phyloP scores from a whole-genome alignment of 1,140 invertebrate species.

The Chironomus striatipennis region DNA sequence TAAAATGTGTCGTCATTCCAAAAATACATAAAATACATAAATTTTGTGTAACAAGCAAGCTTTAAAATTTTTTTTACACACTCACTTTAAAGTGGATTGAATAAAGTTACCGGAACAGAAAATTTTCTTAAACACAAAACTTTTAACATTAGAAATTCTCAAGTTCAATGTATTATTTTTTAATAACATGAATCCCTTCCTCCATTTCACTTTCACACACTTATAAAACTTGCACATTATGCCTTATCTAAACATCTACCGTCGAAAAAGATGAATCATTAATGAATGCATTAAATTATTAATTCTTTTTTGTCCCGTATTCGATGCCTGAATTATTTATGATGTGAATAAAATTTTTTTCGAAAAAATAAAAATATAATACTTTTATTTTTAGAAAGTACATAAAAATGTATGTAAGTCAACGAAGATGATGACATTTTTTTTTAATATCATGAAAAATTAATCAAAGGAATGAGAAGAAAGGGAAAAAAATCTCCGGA shows the following conservation, averaged over 20 bases:
- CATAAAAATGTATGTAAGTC: background rate
- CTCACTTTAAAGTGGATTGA: too few relatives aligned
- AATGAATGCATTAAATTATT: constrained; percentile 22
- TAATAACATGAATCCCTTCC: background rate
- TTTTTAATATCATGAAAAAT: background rate
- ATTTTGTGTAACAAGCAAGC: background rate
- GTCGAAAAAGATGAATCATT: constrained; percentile 18
- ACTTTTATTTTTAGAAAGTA: background rate
- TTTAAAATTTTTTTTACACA: too few relatives aligned
- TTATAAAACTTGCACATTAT: constrained; percentile 3
- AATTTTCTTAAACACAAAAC: too few relatives aligned
- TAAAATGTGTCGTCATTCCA: background rate
- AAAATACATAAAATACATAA: background rate
- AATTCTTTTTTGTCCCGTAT: background rate
- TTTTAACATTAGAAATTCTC: background rate
- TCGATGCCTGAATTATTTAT: constrained; percentile 11
- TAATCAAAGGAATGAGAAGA: constrained; percentile 4
- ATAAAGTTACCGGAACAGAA: too few relatives aligned
- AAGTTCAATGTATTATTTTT: background rate
- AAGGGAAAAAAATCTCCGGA: background rate
- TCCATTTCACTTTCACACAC: background rate
- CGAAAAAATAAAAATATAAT: background rate
- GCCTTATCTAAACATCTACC: constrained; percentile 23
- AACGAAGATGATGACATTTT: too few relatives aligned
- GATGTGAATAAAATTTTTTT: constrained; percentile 23